phyloP scores from a whole-genome alignment of 2,113 vertebrate genomes.

The Sylvilagus bachmani region DNA sequence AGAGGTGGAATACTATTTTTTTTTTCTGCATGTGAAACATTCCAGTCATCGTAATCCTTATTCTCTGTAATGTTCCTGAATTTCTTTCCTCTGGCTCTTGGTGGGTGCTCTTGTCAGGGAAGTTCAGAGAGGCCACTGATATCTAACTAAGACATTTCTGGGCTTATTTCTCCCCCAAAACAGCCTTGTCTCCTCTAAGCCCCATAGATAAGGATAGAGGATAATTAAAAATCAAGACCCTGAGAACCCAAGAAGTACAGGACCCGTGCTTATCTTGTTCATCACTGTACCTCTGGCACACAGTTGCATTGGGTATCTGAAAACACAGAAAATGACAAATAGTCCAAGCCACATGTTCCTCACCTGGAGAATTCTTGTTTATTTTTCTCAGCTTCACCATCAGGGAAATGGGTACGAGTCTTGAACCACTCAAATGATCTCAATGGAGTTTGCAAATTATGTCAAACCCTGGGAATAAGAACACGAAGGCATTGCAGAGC shows the following conservation, averaged over 20 bases:
- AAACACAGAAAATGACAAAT: too few relatives aligned
- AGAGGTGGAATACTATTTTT: too few relatives aligned
- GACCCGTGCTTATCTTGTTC: rapidly evolving
- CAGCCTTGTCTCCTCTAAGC: not conserved
- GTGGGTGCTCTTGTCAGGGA: rapidly evolving
- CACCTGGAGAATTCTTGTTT: not conserved
- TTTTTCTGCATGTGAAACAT: not conserved
- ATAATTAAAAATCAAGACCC: rapidly evolving
- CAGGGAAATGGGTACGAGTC: not conserved
- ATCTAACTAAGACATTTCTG: not conserved
- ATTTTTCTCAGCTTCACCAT: not conserved
- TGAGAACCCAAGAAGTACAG: rapidly evolving
- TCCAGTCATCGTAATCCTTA: rapidly evolving
- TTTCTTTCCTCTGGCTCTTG: not conserved
- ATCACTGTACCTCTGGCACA: rapidly evolving
- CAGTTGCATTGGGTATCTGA: rapidly evolving
- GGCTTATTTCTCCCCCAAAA: not conserved
- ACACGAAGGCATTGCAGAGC: rapidly evolving
- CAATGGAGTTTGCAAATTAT: not conserved
- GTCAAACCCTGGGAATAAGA: not conserved
- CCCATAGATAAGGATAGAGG: rapidly evolving
- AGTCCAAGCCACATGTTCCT: not conserved
- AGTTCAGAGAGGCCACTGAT: not conserved
- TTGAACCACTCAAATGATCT: not conserved
- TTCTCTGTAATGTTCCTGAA: not conserved